These are phyloP conservation scores for Grapholita molesta DNA, from an alignment of 1,140 invertebrate genomes.

Conservation along the genomic window DNA sequence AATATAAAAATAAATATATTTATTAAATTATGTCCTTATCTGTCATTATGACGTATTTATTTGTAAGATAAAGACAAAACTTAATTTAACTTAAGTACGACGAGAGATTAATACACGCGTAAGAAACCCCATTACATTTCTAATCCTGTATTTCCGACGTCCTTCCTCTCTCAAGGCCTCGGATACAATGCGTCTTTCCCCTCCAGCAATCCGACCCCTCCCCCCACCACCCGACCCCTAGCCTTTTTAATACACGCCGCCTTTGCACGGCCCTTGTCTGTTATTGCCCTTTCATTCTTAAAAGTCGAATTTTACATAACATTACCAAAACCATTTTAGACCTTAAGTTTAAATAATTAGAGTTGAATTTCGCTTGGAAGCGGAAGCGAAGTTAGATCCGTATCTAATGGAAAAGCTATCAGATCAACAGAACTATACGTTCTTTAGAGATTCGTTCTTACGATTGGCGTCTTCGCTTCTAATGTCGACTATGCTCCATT, in stretches of 20 bases:
- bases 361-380: constrained; percentile 30
- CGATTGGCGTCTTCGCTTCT: constrained; percentile 25
- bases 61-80: too few relatives aligned
- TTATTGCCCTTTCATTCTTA: constrained; percentile 47
- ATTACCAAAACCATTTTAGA: constrained; percentile 31
- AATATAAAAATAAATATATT: too few relatives aligned
- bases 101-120: too few relatives aligned
- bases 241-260: constrained; percentile 60
- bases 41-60: too few relatives aligned
- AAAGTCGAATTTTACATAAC: constrained; percentile 50
- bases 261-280: constrained; percentile 49
- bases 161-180: constrained; percentile 31
- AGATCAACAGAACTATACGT: constrained; percentile 55
- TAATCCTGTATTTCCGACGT: constrained; percentile 20
- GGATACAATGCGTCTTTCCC: constrained; percentile 53
- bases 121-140: not conserved
- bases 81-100: not conserved
- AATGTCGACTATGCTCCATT: constrained; percentile 34
- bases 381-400: constrained; percentile 49
- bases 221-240: constrained; percentile 35
- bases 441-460: constrained; percentile 63
- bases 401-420: constrained; percentile 55
- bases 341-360: constrained; percentile 32
- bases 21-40: too few relatives aligned
- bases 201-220: constrained; percentile 27